These are phyloP conservation scores for Pseudochirops cupreus DNA, from an alignment of 2,797 vertebrate genomes.

Conservation along the genomic window DNA sequence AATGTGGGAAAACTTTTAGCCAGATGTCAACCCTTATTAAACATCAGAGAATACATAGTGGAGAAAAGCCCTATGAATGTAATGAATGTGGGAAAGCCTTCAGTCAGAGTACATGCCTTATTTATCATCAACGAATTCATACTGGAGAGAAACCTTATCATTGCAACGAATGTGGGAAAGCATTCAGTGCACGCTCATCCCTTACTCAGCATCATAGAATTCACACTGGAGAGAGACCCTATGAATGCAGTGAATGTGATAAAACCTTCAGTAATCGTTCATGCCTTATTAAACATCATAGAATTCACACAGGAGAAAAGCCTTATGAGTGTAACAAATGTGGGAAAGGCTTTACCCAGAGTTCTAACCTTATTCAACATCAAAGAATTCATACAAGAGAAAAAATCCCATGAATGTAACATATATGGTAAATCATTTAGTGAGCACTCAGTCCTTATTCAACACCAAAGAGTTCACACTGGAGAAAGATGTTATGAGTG, in stretches of 20 bases:
- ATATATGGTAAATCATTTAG: background rate
- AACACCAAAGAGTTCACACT: background rate
- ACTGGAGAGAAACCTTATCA: background rate
- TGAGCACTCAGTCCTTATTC: background rate
- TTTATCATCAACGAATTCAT: background rate
- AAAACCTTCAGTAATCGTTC: background rate
- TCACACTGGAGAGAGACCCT: background rate
- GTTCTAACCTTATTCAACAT: background rate
- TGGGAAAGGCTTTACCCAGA: background rate
- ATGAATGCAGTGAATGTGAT: background rate
- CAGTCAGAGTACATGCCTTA: slow-evolving; percentile 2
- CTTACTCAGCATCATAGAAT: background rate
- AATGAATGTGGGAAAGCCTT: background rate
- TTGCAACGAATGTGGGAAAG: background rate
- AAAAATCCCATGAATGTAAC: background rate
- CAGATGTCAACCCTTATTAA: background rate
- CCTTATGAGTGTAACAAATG: background rate
- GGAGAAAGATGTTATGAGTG: background rate
- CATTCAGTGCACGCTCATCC: background rate
- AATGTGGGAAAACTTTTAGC: background rate
- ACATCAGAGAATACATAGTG: background rate
- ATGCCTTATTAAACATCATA: background rate
- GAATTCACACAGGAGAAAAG: background rate
- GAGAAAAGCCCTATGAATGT: background rate
- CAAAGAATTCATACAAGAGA: background rate